Conservation (phyloP, 2,113 vertebrate species). For the Pachycephala philippinensis region DNA sequence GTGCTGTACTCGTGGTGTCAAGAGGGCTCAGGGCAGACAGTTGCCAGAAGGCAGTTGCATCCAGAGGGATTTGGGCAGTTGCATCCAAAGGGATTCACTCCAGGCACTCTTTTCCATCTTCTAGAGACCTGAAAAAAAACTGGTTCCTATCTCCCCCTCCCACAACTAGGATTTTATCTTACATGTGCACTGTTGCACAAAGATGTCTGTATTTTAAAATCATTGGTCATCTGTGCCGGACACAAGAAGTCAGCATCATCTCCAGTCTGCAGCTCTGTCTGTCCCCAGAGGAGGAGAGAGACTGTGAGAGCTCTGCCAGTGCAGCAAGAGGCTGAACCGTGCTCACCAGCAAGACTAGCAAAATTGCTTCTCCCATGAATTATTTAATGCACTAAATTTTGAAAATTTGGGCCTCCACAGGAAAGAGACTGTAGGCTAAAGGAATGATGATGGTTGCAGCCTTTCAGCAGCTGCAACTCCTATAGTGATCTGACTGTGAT, state of each 20-base stretch:
- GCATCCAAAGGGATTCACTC: not conserved
- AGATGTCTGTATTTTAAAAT: not conserved
- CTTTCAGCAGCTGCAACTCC: not conserved
- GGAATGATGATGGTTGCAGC: not conserved
- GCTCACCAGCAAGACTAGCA: not conserved
- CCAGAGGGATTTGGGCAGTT: not conserved
- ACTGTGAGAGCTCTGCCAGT: not conserved
- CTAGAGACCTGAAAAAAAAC: not conserved
- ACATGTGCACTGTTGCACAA: not conserved
- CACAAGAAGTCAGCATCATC: not conserved
- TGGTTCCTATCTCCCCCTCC: not conserved
- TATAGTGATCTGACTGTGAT: not conserved
- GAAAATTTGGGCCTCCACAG: not conserved
- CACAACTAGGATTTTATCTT: not conserved
- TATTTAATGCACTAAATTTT: not conserved
- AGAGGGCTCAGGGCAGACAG: not conserved
- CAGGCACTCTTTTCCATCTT: not conserved
- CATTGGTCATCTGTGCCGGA: not conserved
- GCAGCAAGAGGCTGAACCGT: rapidly evolving
- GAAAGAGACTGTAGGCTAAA: not conserved
- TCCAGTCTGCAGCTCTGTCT: not conserved
- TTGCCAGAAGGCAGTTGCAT: not conserved
- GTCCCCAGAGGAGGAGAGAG: not conserved
- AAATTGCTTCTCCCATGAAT: not conserved
- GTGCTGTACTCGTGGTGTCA: not conserved